Evolutionary conservation across 2,797 vertebrate species (phyloP).

Genomic region (Microctenopoma steveboyesi): DNA sequence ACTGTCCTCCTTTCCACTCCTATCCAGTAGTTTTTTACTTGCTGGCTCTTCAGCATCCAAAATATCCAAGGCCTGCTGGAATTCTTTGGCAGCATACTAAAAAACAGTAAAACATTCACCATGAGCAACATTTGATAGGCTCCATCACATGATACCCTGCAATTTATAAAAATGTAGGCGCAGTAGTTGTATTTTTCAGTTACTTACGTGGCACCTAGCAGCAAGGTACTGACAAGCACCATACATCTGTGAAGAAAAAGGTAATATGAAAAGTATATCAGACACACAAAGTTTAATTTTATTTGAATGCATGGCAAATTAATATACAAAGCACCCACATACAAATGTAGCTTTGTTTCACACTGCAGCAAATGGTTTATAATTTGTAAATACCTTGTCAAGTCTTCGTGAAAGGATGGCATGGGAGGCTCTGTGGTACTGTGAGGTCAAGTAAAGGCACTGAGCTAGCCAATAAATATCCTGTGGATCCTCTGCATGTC

Average conservation of each 20-base stretch:
- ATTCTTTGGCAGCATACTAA: slow-evolving; percentile 98
- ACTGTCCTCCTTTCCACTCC: slow-evolving; percentile 88
- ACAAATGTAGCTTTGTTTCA: not conserved
- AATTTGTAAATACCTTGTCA: slow-evolving; percentile 89
- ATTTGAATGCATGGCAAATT: not conserved
- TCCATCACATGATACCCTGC: not conserved
- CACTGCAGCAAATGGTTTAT: not conserved
- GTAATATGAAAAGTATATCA: slow-evolving; percentile 15
- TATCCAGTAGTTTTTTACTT: slow-evolving; percentile 92
- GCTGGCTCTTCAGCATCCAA: slow-evolving; percentile 95
- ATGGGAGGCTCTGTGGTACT: slow-evolving; percentile 98
- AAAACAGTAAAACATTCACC: not conserved
- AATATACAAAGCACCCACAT: not conserved
- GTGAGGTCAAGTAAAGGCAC: slow-evolving; percentile 96
- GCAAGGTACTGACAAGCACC: slow-evolving; percentile 98
- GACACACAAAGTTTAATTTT: not conserved
- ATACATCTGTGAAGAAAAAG: slow-evolving; percentile 85
- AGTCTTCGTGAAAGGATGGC: slow-evolving; percentile 94
- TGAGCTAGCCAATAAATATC: slow-evolving; percentile 99
- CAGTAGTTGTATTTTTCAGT: not conserved
- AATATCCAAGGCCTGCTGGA: slow-evolving; percentile 97
- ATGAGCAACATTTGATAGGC: no score
- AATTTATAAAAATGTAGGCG: not conserved
- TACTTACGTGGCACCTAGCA: slow-evolving; percentile 97
- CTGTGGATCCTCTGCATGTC: slow-evolving; percentile 90